Percentiles rank a stretch among this genome's conserved stretches.
Evolutionary conservation across 2,888 invertebrate species (phyloP).

Genomic region (Nasonovia ribisnigri): DNA sequence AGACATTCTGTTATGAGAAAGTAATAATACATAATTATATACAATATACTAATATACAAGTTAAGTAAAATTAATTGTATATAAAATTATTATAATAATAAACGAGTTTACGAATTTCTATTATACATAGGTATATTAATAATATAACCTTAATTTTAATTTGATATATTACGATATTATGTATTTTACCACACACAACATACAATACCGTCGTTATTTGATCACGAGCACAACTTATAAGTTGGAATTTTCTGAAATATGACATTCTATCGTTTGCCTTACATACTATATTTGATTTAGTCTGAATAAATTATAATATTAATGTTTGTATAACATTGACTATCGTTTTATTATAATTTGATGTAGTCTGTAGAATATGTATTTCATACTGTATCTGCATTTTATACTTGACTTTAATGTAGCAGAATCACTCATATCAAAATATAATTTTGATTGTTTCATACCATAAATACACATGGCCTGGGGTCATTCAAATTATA

Average conservation of each 20-base stretch:
- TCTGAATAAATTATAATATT: conserved; percentile 4
- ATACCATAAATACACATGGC: neutral
- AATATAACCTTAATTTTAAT: neutral
- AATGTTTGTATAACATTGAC: neutral
- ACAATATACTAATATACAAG: neutral
- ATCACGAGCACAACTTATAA: neutral
- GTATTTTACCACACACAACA: neutral
- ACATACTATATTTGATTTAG: neutral
- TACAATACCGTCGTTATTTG: neutral
- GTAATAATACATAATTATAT: neutral
- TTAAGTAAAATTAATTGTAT: too few species aligned
- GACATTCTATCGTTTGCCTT: neutral
- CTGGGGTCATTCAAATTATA: neutral
- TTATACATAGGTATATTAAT: neutral
- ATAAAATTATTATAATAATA: too few species aligned
- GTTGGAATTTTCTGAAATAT: neutral
- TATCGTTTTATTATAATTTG: neutral
- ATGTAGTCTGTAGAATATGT: neutral
- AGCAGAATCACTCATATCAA: neutral
- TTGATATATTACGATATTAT: neutral
- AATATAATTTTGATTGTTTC: neutral
- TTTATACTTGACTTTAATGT: neutral
- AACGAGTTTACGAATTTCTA: neutral
- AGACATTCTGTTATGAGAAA: neutral
- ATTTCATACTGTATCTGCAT: neutral